phyloP scores from a whole-genome alignment of 2,113 vertebrate genomes.

The Capra hircus region DNA sequence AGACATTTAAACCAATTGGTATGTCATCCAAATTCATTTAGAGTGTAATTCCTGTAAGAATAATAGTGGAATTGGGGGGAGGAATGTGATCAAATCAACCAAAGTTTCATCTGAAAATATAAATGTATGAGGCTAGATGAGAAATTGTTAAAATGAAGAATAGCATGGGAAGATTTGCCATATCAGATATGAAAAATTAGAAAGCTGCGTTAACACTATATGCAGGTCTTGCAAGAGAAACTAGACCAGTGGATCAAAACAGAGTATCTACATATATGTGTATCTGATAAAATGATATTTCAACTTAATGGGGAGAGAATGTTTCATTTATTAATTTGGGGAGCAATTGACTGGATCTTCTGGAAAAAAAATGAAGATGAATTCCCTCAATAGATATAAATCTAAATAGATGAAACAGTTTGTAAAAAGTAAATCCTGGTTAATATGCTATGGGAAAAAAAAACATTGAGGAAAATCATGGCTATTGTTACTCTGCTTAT shows the following conservation, averaged over 20 bases:
- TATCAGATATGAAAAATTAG: neutral
- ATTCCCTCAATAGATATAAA: neutral
- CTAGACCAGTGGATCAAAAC: neutral
- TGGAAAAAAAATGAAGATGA: neutral
- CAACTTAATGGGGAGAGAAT: neutral
- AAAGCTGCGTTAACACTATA: accelerated
- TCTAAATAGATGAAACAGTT: neutral
- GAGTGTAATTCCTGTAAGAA: neutral
- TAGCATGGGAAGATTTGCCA: neutral
- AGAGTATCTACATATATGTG: neutral
- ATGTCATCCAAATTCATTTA: neutral
- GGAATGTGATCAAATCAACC: neutral
- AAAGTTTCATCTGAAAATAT: neutral
- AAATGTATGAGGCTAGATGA: neutral
- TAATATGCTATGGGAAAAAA: neutral
- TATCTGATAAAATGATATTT: neutral
- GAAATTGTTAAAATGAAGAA: neutral
- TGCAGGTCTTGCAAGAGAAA: neutral
- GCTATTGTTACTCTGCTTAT: neutral
- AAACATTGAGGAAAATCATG: neutral
- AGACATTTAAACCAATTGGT: neutral
- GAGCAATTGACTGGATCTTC: neutral
- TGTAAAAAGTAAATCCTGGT: neutral
- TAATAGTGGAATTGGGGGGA: neutral
- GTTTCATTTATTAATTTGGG: neutral